phyloP scores from a whole-genome alignment of 2,113 vertebrate genomes.

The Sinocyclocheilus anshuiensis region DNA sequence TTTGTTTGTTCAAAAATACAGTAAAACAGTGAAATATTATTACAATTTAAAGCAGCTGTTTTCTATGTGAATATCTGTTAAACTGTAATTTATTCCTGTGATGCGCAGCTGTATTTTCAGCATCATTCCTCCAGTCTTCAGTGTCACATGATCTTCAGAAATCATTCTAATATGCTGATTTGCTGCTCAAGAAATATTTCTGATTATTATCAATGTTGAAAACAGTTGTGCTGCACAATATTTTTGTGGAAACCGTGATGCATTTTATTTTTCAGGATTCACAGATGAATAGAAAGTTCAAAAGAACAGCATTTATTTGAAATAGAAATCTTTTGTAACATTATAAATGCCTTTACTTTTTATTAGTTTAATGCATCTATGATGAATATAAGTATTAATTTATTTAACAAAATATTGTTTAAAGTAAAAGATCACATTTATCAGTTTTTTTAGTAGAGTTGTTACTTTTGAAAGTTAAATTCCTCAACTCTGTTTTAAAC shows the following conservation, averaged over 20 bases:
- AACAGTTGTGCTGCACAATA: no score
- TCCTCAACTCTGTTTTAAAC: no score
- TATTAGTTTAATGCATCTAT: background rate
- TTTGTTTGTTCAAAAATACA: background rate
- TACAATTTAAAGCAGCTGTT: background rate
- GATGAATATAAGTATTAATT: background rate
- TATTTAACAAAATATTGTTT: background rate
- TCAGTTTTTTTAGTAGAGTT: no score
- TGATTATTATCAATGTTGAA: background rate
- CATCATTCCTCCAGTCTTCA: background rate
- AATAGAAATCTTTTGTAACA: background rate
- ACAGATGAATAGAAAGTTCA: no score
- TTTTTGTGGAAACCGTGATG: no score
- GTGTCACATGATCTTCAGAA: background rate
- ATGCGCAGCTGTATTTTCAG: background rate
- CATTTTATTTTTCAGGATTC: no score
- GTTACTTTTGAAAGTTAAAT: no score
- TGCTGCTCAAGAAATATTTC: background rate
- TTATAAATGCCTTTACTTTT: background rate
- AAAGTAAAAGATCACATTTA: background rate
- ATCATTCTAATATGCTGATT: background rate
- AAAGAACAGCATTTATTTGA: no score
- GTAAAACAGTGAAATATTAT: background rate
- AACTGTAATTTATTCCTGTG: background rate
- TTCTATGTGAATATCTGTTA: background rate